Percentiles rank a stretch among this genome's conserved stretches.
Evolutionary conservation across 2,797 vertebrate species (phyloP).

Genomic region (Distichodus sexfasciatus): DNA sequence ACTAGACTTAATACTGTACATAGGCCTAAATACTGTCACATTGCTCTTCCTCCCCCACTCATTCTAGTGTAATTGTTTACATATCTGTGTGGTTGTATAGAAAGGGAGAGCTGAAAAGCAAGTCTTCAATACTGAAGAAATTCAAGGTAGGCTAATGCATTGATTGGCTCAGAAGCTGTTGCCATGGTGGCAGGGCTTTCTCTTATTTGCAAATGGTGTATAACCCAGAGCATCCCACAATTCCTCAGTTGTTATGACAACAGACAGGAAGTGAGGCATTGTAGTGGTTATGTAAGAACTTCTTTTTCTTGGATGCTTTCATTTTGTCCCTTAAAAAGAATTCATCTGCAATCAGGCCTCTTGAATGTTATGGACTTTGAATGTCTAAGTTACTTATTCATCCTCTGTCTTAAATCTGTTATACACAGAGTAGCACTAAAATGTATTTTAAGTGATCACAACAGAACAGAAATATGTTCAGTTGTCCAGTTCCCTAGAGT

Average conservation of each 20-base stretch:
- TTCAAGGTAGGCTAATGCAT: constrained; percentile 31
- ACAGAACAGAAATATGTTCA: no score
- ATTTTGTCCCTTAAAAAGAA: neutral
- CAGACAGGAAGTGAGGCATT: constrained; percentile 65
- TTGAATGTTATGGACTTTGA: neutral
- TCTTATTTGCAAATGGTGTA: constrained; percentile 35
- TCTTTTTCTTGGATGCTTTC: constrained; percentile 18
- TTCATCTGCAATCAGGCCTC: neutral
- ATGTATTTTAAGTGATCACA: neutral
- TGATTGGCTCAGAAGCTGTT: constrained; percentile 49
- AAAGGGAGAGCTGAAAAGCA: constrained; percentile 49
- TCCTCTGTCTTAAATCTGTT: neutral
- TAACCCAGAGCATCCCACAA: constrained; percentile 42
- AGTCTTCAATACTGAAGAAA: constrained; percentile 35
- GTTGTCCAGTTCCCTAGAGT: no score
- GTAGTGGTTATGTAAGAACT: constrained; percentile 16
- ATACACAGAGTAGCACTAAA: neutral
- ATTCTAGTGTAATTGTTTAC: constrained; percentile 33
- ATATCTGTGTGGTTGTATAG: constrained; percentile 14
- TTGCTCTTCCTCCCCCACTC: neutral
- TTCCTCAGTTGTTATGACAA: constrained; percentile 69
- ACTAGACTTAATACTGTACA: constrained; percentile 20
- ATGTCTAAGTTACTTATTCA: no score
- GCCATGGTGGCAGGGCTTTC: constrained; percentile 47
- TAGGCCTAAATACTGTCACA: neutral